phyloP scores from a whole-genome alignment of 2,797 vertebrate species.

The Triplophysa bombifrons region DNA sequence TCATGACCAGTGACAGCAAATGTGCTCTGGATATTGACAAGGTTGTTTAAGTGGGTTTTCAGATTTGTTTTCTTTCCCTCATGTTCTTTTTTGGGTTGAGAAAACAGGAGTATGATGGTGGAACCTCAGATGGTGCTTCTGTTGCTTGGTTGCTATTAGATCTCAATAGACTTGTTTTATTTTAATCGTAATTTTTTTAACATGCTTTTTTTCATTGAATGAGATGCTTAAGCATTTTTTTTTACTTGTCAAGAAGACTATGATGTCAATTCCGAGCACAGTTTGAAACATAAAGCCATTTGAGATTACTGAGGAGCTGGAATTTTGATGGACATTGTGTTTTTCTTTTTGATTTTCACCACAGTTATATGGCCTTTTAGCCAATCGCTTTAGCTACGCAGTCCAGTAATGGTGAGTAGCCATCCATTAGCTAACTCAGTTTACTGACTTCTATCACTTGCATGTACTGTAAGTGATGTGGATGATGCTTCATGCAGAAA shows the following conservation, averaged over 20 bases:
- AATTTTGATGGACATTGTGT: background rate
- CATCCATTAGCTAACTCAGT: slow-evolving; percentile 15
- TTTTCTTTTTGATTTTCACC: background rate
- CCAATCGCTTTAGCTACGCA: background rate
- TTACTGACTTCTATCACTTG: background rate
- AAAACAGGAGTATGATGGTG: background rate
- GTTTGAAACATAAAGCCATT: background rate
- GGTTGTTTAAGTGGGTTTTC: slow-evolving; percentile 27
- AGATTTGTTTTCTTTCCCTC: slow-evolving; percentile 19
- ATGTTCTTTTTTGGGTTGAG: background rate
- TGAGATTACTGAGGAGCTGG: background rate
- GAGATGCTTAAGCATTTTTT: too few relatives aligned
- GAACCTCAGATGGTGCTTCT: background rate
- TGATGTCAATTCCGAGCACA: background rate
- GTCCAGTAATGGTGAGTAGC: background rate
- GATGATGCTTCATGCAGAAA: background rate
- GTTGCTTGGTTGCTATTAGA: background rate
- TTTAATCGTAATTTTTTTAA: too few relatives aligned
- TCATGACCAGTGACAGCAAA: slow-evolving; percentile 44
- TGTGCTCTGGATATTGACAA: slow-evolving; percentile 41
- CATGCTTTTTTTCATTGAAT: too few relatives aligned
- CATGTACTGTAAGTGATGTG: background rate
- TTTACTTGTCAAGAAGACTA: too few relatives aligned
- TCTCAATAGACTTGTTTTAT: background rate
- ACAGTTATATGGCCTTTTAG: background rate